Conservation (phyloP, 2,797 vertebrate species). For the Urosaurus nigricauda region DNA sequence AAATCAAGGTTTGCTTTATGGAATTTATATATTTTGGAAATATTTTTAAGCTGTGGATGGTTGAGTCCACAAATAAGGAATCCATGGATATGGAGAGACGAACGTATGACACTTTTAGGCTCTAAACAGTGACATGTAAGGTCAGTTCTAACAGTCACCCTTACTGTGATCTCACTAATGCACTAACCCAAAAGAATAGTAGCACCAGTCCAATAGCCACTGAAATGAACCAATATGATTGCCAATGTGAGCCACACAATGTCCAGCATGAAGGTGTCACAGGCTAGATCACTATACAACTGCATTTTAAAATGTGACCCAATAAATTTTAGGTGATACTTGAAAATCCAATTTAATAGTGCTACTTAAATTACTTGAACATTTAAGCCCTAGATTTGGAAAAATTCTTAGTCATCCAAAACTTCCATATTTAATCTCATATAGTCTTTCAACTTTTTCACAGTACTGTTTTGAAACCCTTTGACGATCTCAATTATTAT, state of each 20-base stretch:
- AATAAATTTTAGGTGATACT: no score
- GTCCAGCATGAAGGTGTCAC: no score
- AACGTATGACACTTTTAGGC: neutral
- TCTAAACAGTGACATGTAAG: neutral
- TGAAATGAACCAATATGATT: neutral
- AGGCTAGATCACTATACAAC: neutral
- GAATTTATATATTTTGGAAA: no score
- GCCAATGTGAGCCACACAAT: no score
- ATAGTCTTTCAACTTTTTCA: neutral
- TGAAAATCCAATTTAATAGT: neutral
- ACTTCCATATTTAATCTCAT: neutral
- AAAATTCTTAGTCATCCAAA: neutral
- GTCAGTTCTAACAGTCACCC: neutral
- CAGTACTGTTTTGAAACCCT: neutral
- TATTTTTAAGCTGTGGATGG: no score
- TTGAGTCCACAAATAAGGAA: no score
- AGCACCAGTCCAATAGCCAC: no score
- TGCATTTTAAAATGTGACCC: no score
- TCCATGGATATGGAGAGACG: no score
- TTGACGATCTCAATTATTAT: conserved; percentile 21
- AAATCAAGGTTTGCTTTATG: no score
- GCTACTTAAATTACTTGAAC: neutral
- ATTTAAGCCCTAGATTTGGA: neutral
- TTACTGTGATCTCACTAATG: neutral
- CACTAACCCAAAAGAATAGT: no score